A percentile compares a stretch with the other conserved stretches of the same genome.
Conservation (phyloP, 1,140 invertebrate species). For the Bombyx mandarina region DNA sequence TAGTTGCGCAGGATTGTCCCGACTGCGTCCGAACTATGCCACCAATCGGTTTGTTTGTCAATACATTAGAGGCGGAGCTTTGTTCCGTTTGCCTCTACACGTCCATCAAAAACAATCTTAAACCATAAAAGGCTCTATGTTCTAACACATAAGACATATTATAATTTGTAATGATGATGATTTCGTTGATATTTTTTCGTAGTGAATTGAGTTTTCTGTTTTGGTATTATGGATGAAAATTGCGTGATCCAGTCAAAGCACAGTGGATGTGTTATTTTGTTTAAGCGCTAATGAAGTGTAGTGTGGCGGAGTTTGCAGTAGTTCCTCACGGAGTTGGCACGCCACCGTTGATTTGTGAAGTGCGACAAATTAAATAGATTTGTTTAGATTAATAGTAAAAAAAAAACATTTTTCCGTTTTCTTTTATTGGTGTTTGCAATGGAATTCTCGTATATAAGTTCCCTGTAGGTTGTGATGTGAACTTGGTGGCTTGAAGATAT, state of each 20-base stretch:
- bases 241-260: constrained; percentile 10
- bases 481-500: constrained; percentile 12
- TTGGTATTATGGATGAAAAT: constrained; percentile 21
- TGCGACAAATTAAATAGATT: constrained; percentile 29
- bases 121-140: constrained; percentile 16
- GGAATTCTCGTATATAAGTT: background rate
- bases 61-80: constrained; percentile 46
- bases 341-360: constrained; percentile 56
- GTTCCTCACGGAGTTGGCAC: constrained; percentile 61
- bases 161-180: constrained; percentile 8
- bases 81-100: constrained; percentile 16
- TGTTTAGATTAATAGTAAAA: too few species aligned
- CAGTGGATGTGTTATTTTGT: constrained; percentile 58
- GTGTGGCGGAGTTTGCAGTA: constrained; percentile 62
- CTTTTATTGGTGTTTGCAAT: background rate
- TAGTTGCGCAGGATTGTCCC: constrained; percentile 59
- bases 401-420: background rate
- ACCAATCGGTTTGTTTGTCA: constrained; percentile 61
- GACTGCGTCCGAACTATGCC: constrained; percentile 32
- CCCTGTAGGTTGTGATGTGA: constrained; percentile 13
- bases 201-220: constrained; percentile 12
- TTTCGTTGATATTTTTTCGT: constrained; percentile 15
- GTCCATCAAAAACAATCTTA: constrained; percentile 7
- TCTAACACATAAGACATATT: constrained; percentile 14
- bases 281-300: constrained; percentile 60